Base-by-base conservation (phyloP, 2,113 vertebrate species). In the Pseudopipra pipra region DNA sequence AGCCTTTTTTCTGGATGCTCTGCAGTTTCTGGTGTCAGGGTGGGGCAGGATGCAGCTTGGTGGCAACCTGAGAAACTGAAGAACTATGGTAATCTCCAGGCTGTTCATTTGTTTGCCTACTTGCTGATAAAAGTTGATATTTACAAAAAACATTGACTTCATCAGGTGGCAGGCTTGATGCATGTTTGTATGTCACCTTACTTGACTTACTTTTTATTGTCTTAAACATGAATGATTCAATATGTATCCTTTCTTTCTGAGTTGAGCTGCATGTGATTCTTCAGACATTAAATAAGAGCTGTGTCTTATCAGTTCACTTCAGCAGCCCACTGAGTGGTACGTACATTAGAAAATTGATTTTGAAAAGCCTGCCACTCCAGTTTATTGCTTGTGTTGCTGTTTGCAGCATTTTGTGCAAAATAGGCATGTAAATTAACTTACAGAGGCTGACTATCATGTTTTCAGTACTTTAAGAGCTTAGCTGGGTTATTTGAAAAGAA, bases 161-260 rank as follows among this genome's bases (percentile, higher is more conserved):
- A 22, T 89, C 10, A 37, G 47, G 41, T 90, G 90, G 35, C 56
- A 72, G 65, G 12, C 52, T 85, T 89, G 61, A 92, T 81, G 46
- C 19, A 25, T 67, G 22, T 93, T 63, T 88, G 5, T 85, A 23
- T 90, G 56, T 81, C 85, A 86, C 23, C 66, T 70, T 75, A 23
- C 41, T 91, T 94, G 74, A 90, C 76, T 96, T 94, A 35, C n/a
- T 95, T 96, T 95, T 93, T 91, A 56, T 72, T 94, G 73, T 94
- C 47, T 88, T 96, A 92, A 94, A 92, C 55, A 85, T 91, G 75
- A 80, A 66, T 79, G 90, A 92, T 88, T 93, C 82, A 92, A 23
- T 86, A 79, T 71, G 7, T 84, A 58, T 93, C 28, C 25, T 77
- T 84, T 56, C 5, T 2, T 81, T 70, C 39, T 74, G 46, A 81